Conservation (phyloP, 2,113 vertebrate species). For the Lamprologus tigripictilis region DNA sequence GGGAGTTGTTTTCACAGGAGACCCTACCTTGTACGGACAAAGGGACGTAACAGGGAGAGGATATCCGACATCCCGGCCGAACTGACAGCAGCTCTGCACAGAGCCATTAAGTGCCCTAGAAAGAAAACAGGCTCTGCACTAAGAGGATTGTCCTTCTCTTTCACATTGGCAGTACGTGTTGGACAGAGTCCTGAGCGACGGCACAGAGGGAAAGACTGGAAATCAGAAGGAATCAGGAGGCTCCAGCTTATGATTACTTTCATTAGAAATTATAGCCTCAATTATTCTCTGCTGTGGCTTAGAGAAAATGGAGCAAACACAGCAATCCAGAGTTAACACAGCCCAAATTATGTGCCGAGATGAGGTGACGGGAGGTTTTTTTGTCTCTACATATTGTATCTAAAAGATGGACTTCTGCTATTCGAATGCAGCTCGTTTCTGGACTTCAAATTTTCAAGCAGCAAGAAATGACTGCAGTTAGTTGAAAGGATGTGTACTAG, state of each 20-base stretch:
- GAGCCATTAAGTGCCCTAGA: conserved; percentile 32
- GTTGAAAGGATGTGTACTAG: background rate
- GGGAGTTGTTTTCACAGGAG: conserved; percentile 51
- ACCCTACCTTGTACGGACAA: conserved; percentile 50
- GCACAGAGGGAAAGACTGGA: background rate
- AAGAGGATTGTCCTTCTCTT: conserved; percentile 64
- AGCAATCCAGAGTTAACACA: background rate
- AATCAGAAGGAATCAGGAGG: background rate
- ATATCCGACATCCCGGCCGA: conserved; percentile 44
- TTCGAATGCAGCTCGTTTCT: background rate
- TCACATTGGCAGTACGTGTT: conserved; percentile 24
- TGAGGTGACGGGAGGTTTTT: background rate
- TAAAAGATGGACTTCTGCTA: background rate
- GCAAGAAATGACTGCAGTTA: background rate
- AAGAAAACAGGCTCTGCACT: conserved; percentile 41
- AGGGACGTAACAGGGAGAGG: conserved; percentile 48
- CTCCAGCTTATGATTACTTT: background rate
- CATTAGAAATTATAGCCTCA: background rate
- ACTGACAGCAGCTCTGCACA: conserved; percentile 35
- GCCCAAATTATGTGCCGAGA: background rate
- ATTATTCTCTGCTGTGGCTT: background rate
- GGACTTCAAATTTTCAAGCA: background rate
- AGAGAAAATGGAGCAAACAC: background rate
- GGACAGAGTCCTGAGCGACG: background rate
- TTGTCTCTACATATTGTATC: rapidly evolving